Base-by-base conservation (phyloP, 2,888 invertebrate genomes). In the Aphidius colemani region DNA sequence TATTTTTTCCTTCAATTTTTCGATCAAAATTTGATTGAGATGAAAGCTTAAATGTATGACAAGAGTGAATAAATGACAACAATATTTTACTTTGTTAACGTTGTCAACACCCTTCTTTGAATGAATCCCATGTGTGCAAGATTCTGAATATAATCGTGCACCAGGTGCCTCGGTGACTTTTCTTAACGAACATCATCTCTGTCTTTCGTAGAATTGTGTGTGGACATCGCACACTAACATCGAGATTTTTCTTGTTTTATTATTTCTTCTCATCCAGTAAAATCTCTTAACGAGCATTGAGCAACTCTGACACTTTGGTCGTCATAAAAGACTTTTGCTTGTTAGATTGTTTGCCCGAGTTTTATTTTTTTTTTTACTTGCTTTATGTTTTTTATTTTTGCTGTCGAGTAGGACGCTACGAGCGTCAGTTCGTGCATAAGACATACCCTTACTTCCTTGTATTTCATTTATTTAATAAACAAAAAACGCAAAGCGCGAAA, bases 131-230 rank as follows among this genome's bases (percentile, higher is more conserved):
- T 75, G 75, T 75, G 77, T 46, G 56, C 74, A 65, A 66, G 67
- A 67, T 70, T 71, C 72, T 30, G 67, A 69, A 69, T 74, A 76
- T 78, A 79, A 80, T 80, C 78, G 77, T 72, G 79, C 76, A 78
- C 77, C 80, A 80, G 80, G 80, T 80, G 80, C 75, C 77, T 72
- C 71, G 71, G 68, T 75, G 76, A 76, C 77, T 73, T 77, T 73
- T 74, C 74, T 74, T 80, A 80, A 80, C 80, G 80, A 80, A 80
- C 78, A 74, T 74, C 72, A 71, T 73, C 64, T 69, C 71, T 67
- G 13, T 18, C 13, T 45, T 0, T 13, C 3, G 43, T 55, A 30
- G 46, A 11, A 57, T 18, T n/a, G 18, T 18, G 2, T 18, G 13
- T 2, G 30, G 30, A 30, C 30, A 30, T 5, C 30, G 13, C 13